phyloP scores from a whole-genome alignment of 2,888 invertebrate genomes.

The Eustalomyia histrio region DNA sequence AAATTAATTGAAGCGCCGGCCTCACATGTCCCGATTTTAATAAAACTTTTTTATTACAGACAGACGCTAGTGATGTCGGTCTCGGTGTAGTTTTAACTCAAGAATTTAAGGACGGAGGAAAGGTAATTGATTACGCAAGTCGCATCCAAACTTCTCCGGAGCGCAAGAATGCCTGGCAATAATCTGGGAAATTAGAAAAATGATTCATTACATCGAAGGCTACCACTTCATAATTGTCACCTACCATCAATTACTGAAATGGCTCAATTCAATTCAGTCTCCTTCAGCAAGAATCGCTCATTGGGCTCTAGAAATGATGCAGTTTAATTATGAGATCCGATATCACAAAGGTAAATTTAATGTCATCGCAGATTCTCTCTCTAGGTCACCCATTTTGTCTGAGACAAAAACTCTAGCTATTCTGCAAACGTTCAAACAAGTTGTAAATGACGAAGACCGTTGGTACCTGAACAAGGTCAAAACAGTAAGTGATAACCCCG shows the following conservation, averaged over 20 bases:
- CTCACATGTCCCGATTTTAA: constrained; percentile 22
- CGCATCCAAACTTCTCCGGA: constrained; percentile 17
- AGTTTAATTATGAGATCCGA: constrained; percentile 31
- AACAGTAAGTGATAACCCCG: background rate
- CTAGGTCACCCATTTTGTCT: background rate
- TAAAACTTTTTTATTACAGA: constrained; percentile 7
- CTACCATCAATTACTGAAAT: constrained; percentile 43
- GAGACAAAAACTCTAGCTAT: background rate
- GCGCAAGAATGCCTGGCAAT: constrained; percentile 49
- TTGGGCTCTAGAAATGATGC: constrained; percentile 41
- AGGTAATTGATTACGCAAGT: constrained; percentile 19
- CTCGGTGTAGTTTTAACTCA: constrained; percentile 22
- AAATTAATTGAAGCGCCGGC: constrained; percentile 19
- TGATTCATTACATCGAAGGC: constrained; percentile 27
- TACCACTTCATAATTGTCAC: constrained; percentile 41
- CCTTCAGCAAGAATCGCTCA: constrained; percentile 47
- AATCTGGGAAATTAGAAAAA: constrained; percentile 35
- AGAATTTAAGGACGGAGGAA: constrained; percentile 22
- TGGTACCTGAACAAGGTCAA: background rate
- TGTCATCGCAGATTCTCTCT: constrained; percentile 43
- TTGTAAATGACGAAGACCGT: background rate
- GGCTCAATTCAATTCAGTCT: constrained; percentile 45
- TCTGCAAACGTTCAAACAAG: background rate
- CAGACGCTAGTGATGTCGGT: constrained; percentile 20
- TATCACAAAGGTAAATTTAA: constrained; percentile 38